phyloP scores from a whole-genome alignment of 1,140 invertebrate genomes.

The Portunus trituberculatus region DNA sequence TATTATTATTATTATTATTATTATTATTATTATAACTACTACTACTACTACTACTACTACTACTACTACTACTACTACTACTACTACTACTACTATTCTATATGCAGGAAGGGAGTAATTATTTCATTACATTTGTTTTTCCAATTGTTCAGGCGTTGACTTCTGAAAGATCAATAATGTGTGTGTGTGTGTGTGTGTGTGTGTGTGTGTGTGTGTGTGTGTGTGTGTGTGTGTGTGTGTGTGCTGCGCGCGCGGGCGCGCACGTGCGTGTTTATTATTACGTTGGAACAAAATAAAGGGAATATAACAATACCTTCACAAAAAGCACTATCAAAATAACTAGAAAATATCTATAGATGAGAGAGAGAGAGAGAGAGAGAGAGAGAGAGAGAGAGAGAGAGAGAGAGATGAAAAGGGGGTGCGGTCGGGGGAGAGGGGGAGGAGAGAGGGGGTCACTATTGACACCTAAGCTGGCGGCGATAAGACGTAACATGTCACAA shows the following conservation, averaged over 20 bases:
- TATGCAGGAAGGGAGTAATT: no score
- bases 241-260: no score
- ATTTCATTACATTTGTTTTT: no score
- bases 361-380: neutral
- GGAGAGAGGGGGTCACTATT: neutral
- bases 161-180: no score
- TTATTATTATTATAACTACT: no score
- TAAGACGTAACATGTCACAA: constrained; percentile 27
- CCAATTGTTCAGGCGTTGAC: no score
- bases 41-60: no score
- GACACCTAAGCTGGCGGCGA: neutral
- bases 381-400: neutral
- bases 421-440: neutral
- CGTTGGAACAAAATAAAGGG: neutral
- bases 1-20: no score
- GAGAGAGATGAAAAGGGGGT: neutral
- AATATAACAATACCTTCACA: neutral
- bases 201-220: constrained; percentile 40
- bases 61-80: no score
- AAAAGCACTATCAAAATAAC: constrained; percentile 11
- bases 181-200: constrained; percentile 40
- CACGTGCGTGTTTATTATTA: neutral
- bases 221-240: neutral
- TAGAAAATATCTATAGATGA: neutral
- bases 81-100: no score